These are phyloP conservation scores for Porites rus DNA, from an alignment of 92 coral and sea anemone species.

Conservation along the genomic window DNA sequence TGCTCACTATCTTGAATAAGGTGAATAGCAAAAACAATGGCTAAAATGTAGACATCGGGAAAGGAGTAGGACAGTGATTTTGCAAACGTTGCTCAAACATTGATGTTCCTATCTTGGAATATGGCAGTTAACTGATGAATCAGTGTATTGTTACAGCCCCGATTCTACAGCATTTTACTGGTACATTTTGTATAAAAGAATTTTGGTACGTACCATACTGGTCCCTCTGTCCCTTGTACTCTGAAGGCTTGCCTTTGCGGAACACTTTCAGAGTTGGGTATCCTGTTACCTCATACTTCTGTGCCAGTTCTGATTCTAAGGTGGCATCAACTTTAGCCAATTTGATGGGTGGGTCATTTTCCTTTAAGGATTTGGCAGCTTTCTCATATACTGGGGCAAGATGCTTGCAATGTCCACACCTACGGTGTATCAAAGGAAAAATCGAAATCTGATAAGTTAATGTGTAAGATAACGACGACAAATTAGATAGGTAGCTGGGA, in stretches of 20 bases:
- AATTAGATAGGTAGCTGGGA: no score
- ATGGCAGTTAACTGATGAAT: no score
- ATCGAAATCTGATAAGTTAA: not conserved
- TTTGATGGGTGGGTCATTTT: constrained; percentile 92
- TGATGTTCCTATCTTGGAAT: no score
- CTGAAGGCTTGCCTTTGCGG: constrained; percentile 92
- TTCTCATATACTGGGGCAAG: constrained; percentile 98
- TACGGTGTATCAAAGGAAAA: constrained; percentile 5
- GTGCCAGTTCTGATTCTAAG: constrained; percentile 76
- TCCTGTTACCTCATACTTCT: constrained; percentile 82
- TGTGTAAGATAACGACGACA: no score
- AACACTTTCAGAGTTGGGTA: constrained; percentile 94
- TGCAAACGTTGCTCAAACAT: no score
- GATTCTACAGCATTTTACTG: no score
- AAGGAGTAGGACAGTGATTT: no score
- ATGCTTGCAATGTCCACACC: constrained; percentile 99
- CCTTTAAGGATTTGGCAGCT: constrained; percentile 89
- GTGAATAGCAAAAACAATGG: no score
- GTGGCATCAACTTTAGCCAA: constrained; percentile 97
- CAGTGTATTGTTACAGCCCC: no score
- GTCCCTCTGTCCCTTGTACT: constrained; percentile 91
- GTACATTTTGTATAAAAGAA: no score
- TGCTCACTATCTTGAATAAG: no score
- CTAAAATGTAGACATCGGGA: no score
- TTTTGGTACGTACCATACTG: constrained; percentile 71